Percentiles rank a stretch among this genome's conserved stretches.
These are phyloP conservation scores for Papilio aristodemus DNA, from an alignment of 1,140 invertebrate genomes.

Conservation along the genomic window DNA sequence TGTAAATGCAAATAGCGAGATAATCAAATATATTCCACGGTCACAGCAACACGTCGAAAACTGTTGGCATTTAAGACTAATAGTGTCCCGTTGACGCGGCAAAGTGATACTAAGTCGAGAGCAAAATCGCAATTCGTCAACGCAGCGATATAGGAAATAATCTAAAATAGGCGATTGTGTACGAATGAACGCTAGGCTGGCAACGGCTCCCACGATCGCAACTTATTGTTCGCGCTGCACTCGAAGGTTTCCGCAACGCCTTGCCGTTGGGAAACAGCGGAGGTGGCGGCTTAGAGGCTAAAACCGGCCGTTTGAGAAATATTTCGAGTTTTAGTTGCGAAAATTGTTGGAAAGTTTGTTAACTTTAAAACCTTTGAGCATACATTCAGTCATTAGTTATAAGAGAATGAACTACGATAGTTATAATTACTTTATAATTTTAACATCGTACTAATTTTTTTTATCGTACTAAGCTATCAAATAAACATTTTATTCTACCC, in stretches of 20 bases:
- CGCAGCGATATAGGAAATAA: slow-evolving; percentile 63
- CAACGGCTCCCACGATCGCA: slow-evolving; percentile 64
- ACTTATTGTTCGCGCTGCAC: slow-evolving; percentile 71
- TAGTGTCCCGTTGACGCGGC: neutral
- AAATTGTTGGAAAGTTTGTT: slow-evolving; percentile 71
- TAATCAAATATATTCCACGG: slow-evolving; percentile 42
- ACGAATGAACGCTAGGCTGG: slow-evolving; percentile 52
- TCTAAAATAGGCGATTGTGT: slow-evolving; percentile 62
- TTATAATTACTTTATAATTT: too few species aligned
- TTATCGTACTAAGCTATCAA: too few species aligned
- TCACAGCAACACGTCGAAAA: slow-evolving; percentile 47
- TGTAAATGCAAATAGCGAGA: slow-evolving; percentile 43
- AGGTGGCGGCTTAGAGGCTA: slow-evolving; percentile 59
- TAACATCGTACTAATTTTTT: too few species aligned
- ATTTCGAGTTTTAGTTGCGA: slow-evolving; percentile 70
- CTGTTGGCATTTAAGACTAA: slow-evolving; percentile 34
- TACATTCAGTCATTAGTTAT: neutral
- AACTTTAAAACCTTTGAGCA: slow-evolving; percentile 43
- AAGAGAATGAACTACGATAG: neutral
- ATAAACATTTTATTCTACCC: too few species aligned
- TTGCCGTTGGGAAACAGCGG: slow-evolving; percentile 65
- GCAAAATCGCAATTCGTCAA: slow-evolving; percentile 61
- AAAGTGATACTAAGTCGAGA: slow-evolving; percentile 26
- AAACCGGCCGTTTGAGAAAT: slow-evolving; percentile 73
- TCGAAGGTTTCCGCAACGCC: slow-evolving; percentile 74